A percentile compares a stretch with the other conserved stretches of the same genome.
Conservation (phyloP, 2,888 invertebrate species). For the Mechanitis messenoides region DNA sequence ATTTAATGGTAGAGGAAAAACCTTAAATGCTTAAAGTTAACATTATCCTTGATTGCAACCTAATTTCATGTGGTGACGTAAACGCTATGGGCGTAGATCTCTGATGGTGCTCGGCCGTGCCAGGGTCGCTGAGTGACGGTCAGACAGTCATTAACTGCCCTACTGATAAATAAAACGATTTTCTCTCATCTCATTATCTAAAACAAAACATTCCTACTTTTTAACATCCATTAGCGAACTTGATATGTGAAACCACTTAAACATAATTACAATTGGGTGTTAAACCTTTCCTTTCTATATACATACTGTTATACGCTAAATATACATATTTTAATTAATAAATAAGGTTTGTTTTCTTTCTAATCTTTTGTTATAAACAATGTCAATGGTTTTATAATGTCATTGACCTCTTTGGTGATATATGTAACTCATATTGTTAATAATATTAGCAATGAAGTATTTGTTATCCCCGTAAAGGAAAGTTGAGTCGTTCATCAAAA, state of each 20-base stretch:
- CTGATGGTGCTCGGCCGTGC: slow-evolving; percentile 58
- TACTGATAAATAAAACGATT: slow-evolving; percentile 55
- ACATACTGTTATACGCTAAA: no score
- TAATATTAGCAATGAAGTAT: slow-evolving; percentile 49
- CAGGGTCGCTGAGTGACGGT: slow-evolving; percentile 46
- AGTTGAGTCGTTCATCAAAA: slow-evolving; percentile 58
- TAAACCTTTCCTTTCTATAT: no score
- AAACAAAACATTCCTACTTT: no score
- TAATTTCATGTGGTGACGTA: slow-evolving; percentile 32
- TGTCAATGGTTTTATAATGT: slow-evolving; percentile 10
- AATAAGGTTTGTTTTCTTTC: no score
- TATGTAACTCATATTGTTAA: slow-evolving; percentile 3
- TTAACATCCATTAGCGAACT: no score
- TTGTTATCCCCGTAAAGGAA: slow-evolving; percentile 52
- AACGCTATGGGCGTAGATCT: slow-evolving; percentile 53
- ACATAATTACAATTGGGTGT: no score
- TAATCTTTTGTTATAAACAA: not conserved
- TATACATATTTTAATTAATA: no score
- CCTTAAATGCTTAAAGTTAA: slow-evolving; percentile 5
- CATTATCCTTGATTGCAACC: slow-evolving; percentile 32
- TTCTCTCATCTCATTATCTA: slow-evolving; percentile 1
- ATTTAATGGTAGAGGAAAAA: slow-evolving; percentile 21
- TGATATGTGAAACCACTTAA: no score
- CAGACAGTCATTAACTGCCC: slow-evolving; percentile 43
- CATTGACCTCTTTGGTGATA: slow-evolving; percentile 24